phyloP scores from a whole-genome alignment of 2,797 vertebrate genomes.

The Urosaurus nigricauda region DNA sequence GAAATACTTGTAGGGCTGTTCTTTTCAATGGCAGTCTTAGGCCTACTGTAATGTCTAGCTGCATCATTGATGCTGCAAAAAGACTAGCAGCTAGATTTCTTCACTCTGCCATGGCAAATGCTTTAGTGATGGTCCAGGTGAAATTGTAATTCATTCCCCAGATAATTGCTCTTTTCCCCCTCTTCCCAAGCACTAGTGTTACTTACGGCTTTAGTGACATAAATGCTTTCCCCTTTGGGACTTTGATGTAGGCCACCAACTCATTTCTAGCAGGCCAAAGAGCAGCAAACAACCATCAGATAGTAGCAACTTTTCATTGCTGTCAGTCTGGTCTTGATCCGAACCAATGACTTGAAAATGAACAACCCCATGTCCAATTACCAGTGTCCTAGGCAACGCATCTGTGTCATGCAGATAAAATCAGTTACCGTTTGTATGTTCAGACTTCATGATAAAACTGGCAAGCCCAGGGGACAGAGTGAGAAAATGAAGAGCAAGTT shows the following conservation, averaged over 20 bases:
- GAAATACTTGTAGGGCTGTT: background rate
- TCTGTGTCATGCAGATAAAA: conserved; percentile 39
- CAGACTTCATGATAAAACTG: conserved; percentile 37
- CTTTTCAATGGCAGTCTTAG: background rate
- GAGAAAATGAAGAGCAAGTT: conserved; percentile 43
- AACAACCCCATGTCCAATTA: conserved; percentile 17
- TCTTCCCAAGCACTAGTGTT: background rate
- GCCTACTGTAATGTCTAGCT: background rate
- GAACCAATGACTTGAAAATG: background rate
- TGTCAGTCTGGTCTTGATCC: background rate
- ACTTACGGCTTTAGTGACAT: accelerated
- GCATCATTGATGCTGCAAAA: conserved; percentile 5
- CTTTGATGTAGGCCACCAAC: background rate
- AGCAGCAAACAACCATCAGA: background rate
- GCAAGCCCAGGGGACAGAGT: conserved; percentile 9
- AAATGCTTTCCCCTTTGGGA: conserved; percentile 24
- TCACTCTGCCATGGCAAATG: conserved; percentile 16
- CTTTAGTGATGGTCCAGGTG: background rate
- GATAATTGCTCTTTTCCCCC: background rate
- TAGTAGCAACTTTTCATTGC: background rate
- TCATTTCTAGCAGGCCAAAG: conserved; percentile 23
- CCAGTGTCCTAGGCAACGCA: conserved; percentile 30
- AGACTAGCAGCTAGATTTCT: background rate
- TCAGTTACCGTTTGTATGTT: conserved; percentile 36
- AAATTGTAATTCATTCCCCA: background rate